Evolutionary conservation across 2,888 invertebrate species (phyloP), one percentile per base, ranked within the genome.

Genomic region (Folsomia manolachei): DNA sequence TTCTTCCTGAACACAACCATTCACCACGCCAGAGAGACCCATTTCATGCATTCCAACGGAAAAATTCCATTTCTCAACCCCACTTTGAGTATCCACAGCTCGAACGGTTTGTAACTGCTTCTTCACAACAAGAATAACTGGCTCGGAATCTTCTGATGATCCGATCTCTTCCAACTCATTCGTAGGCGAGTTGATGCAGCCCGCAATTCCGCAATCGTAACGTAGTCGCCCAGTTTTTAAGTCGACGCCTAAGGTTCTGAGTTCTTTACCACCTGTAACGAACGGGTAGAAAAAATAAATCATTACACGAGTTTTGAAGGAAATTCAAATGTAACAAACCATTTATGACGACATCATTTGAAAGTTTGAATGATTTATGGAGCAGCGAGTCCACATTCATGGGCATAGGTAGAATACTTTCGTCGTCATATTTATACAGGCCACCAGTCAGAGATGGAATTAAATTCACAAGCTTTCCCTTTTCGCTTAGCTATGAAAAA

Each of bases 21-120:
- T 78, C 0, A 75, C 72, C 1, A 80, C 71, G 11, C 80, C 80
- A 56, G 80, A 80, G 61, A 84, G 81, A 18, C 82, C 80, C 66
- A 96, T 82, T 80, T 95, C 91, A 83, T 95, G 94, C 79, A 92
- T 90, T 0, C 92, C 95, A 24, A 97, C 96, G 84, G 95, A 95
- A 83, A 95, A 97, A 86, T 97, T 97, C 97, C 97, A 97, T 82
- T 95, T 91, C 86, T 97, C 97, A 62, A 85, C 84, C 1, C 97
- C 97, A 11, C 90, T 89, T 68, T 91, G 87, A 0, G 95, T 91
- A 82, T 97, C 96, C 1, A 95, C 88, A 1, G 97, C 97, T 68
- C 97, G 86, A 18, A 97, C 92, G 7, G 93, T 95, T 84, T 92
- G 93, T 1, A 94, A 92, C 80, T 89, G 90, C 39, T 95, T 87